Conservation (phyloP, 2,797 vertebrate genomes). For the Parauchenoglanis punctatus region DNA sequence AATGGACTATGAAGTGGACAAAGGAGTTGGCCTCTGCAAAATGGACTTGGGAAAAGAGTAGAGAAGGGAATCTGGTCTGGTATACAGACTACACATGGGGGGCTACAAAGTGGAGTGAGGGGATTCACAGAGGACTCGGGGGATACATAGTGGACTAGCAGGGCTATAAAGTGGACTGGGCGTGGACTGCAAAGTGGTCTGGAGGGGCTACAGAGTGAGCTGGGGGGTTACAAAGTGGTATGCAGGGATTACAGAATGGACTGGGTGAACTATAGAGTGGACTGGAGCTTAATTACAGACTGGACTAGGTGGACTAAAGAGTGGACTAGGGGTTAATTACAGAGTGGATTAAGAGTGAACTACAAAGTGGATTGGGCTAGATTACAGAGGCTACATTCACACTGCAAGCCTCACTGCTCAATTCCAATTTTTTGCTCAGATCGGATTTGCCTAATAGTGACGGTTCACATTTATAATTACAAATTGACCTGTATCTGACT, state of each 20-base stretch:
- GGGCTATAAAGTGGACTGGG: background rate
- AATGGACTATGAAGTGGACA: constrained; percentile 9
- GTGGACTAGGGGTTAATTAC: background rate
- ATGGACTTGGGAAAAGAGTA: background rate
- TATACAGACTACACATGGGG: background rate
- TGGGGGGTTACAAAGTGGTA: background rate
- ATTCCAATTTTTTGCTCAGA: no score
- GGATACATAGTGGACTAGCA: background rate
- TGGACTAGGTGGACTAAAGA: background rate
- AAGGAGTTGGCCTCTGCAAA: background rate
- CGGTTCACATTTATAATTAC: no score
- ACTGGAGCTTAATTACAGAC: background rate
- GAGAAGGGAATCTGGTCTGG: background rate
- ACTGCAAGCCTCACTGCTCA: no score
- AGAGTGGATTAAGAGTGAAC: background rate
- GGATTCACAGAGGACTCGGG: no score
- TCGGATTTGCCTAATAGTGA: no score
- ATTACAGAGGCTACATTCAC: background rate
- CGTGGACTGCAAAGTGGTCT: background rate
- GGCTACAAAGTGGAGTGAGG: background rate
- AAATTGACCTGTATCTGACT: no score
- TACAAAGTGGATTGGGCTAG: background rate
- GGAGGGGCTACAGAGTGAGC: background rate
- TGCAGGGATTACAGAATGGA: background rate
- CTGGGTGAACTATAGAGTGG: background rate